Conservation (phyloP, 1,140 invertebrate genomes). For the Nasonia longicornis region DNA sequence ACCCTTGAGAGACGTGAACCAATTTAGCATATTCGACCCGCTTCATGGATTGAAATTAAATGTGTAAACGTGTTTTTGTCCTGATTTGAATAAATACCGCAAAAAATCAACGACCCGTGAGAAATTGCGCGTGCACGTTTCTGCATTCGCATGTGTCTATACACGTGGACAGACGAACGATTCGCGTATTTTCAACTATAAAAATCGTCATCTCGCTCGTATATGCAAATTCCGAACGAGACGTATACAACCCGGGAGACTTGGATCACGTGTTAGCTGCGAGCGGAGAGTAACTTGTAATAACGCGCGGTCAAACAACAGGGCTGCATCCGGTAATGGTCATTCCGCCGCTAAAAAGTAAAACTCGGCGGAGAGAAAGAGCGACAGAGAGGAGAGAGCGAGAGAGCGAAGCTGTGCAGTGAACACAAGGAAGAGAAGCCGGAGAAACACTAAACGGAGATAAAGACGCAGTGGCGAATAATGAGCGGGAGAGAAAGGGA, state of each 20-base stretch:
- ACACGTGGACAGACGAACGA: too few species aligned
- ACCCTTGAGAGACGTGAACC: background rate
- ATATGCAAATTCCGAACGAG: background rate
- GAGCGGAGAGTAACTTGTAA: conserved; percentile 2
- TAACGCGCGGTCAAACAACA: background rate
- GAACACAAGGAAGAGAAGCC: background rate
- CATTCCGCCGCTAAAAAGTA: conserved; percentile 28
- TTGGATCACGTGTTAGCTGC: background rate
- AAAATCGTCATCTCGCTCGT: background rate
- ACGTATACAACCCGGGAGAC: background rate
- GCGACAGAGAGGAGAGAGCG: background rate
- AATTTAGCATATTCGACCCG: conserved; percentile 31
- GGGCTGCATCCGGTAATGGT: background rate
- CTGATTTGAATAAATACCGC: conserved; percentile 20
- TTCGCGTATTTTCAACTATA: background rate
- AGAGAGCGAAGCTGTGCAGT: background rate
- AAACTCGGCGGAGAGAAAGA: background rate
- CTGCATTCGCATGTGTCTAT: background rate
- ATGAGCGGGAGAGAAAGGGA: conserved; percentile 22
- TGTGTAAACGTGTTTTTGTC: background rate
- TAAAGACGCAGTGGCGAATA: conserved; percentile 44
- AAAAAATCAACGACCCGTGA: conserved; percentile 18
- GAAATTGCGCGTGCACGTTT: background rate
- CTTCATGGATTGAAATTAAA: conserved; percentile 15
- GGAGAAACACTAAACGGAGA: conserved; percentile 37